Percentiles rank a stretch among this genome's conserved stretches.
Conservation (phyloP, 2,797 vertebrate species). For the Sebastolobus altivelis region DNA sequence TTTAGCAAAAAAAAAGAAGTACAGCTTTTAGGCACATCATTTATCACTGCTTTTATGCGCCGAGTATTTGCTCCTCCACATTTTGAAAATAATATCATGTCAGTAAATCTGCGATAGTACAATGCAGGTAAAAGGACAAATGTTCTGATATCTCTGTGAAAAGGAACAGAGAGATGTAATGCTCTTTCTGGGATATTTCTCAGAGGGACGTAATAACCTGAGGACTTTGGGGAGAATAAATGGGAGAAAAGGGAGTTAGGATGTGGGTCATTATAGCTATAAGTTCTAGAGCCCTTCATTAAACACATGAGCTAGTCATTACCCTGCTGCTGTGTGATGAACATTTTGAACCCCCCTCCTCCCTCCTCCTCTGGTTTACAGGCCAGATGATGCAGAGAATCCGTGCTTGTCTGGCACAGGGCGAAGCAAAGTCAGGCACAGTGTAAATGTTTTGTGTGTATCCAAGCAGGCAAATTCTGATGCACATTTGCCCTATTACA, state of each 20-base stretch:
- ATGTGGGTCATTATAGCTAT: constrained; percentile 80
- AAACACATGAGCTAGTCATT: constrained; percentile 82
- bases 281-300: constrained; percentile 82
- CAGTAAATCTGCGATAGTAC: constrained; percentile 8
- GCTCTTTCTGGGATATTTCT: constrained; percentile 70
- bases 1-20: constrained; percentile 21
- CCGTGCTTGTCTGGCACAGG: constrained; percentile 89
- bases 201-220: constrained; percentile 72
- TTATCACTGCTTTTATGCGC: constrained; percentile 19
- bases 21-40: constrained; percentile 27
- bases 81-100: constrained; percentile 27
- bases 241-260: constrained; percentile 73
- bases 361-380: constrained; percentile 78
- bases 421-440: constrained; percentile 91
- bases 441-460: constrained; percentile 96
- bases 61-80: constrained; percentile 23
- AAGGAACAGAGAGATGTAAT: constrained; percentile 45
- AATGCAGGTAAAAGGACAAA: constrained; percentile 51
- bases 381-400: constrained; percentile 91
- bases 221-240: constrained; percentile 76
- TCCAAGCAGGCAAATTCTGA: constrained; percentile 93
- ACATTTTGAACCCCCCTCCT: constrained; percentile 65
- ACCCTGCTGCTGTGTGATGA: constrained; percentile 78
- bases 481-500: constrained; percentile 96
- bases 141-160: constrained; percentile 46